A percentile compares a stretch with the other conserved stretches of the same genome.
phyloP scores from a whole-genome alignment of 1,140 invertebrate species.

The Agrypnia vestita region DNA sequence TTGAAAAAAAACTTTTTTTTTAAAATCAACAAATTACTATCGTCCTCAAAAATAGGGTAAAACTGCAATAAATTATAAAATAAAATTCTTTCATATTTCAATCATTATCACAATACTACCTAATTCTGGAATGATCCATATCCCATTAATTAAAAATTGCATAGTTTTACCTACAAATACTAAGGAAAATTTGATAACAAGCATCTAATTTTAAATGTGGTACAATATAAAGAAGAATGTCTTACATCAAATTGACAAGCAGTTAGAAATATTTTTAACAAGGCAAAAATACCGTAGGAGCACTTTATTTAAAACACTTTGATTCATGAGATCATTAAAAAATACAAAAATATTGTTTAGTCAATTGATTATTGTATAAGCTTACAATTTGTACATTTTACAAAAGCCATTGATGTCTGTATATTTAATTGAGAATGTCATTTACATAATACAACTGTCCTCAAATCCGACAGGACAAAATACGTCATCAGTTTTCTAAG shows the following conservation, averaged over 20 bases:
- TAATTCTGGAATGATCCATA: slow-evolving; percentile 24
- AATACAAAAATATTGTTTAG: slow-evolving; percentile 52
- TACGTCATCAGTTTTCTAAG: background rate
- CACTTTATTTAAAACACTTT: slow-evolving; percentile 19
- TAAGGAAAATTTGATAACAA: slow-evolving; percentile 2
- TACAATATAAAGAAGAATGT: slow-evolving; percentile 6
- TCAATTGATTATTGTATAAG: slow-evolving; percentile 32
- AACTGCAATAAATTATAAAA: background rate
- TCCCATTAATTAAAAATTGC: slow-evolving; percentile 22
- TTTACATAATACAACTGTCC: background rate
- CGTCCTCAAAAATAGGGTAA: background rate
- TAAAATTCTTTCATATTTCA: slow-evolving; percentile 5
- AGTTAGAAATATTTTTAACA: background rate
- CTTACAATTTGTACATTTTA: slow-evolving; percentile 47
- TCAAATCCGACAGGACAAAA: background rate
- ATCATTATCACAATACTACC: slow-evolving; percentile 27
- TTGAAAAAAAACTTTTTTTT: background rate
- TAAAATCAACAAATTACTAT: background rate
- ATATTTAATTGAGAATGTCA: slow-evolving; percentile 9
- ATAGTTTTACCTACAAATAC: slow-evolving; percentile 4
- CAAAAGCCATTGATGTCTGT: slow-evolving; percentile 37
- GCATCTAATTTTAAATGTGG: slow-evolving; percentile 6
- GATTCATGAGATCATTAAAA: slow-evolving; percentile 43
- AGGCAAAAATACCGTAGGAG: slow-evolving; percentile 26
- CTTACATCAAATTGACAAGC: slow-evolving; percentile 9